These are phyloP conservation scores for Cariama cristata DNA, from an alignment of 2,113 vertebrate genomes.

Conservation along the genomic window DNA sequence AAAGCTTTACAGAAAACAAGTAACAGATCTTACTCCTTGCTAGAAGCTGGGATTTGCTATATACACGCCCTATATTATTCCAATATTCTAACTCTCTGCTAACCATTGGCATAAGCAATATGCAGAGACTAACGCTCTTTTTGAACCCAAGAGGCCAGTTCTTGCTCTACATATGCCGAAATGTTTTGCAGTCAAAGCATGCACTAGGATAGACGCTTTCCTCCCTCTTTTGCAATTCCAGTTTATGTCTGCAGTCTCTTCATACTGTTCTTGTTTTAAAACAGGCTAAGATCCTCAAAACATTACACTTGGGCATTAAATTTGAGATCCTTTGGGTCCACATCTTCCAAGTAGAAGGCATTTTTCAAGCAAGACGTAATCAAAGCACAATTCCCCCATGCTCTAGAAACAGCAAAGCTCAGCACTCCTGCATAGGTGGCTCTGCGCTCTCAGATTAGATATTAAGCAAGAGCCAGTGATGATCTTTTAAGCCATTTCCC, in stretches of 20 bases:
- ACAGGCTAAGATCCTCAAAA: neutral
- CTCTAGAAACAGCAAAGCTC: neutral
- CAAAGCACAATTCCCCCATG: neutral
- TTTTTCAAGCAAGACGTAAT: neutral
- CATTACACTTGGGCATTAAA: rapidly evolving
- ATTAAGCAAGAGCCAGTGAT: neutral
- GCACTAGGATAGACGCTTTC: neutral
- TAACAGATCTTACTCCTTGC: neutral
- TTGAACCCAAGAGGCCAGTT: neutral
- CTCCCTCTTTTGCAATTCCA: neutral
- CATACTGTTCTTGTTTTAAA: neutral
- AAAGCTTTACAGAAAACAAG: neutral
- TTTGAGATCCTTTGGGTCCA: neutral
- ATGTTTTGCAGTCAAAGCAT: neutral
- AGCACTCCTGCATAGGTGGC: neutral
- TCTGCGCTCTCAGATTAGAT: neutral
- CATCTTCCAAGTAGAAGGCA: neutral
- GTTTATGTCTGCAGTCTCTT: neutral
- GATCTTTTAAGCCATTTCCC: neutral
- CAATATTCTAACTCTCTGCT: neutral
- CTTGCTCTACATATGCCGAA: neutral
- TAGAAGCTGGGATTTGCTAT: neutral
- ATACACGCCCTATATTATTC: neutral
- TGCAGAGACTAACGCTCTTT: neutral
- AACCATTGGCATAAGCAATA: neutral